These are phyloP conservation scores for Micromussa lordhowensis DNA, from an alignment of 92 coral and sea anemone genomes.

Conservation along the genomic window DNA sequence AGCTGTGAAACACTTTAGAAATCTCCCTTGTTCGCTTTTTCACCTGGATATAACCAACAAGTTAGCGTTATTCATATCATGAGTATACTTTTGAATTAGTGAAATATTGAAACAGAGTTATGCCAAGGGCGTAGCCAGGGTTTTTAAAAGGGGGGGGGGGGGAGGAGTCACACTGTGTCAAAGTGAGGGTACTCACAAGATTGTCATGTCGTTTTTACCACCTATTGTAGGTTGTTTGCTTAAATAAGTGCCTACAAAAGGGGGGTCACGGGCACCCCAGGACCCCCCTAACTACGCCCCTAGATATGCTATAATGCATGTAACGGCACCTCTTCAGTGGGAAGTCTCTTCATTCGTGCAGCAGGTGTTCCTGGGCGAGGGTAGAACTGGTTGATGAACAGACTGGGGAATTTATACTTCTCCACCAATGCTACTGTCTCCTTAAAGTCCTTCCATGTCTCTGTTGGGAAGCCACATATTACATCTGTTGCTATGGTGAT, in stretches of 20 bases:
- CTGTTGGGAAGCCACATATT: conserved; percentile 98
- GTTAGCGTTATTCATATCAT: not conserved
- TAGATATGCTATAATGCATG: too few species aligned
- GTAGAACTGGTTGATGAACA: conserved; percentile 96
- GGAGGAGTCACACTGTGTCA: too few species aligned
- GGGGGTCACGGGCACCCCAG: too few species aligned
- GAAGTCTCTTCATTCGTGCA: conserved; percentile 93
- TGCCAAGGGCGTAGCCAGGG: too few species aligned
- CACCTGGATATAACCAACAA: conserved; percentile 55
- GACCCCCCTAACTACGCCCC: too few species aligned
- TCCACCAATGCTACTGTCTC: conserved; percentile 89
- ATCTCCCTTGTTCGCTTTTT: conserved; percentile 88
- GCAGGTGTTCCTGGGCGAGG: conserved; percentile 99
- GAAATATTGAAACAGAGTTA: too few species aligned
- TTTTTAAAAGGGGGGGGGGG: too few species aligned
- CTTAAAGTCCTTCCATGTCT: conserved; percentile 91
- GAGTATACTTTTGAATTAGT: too few species aligned
- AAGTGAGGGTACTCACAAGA: too few species aligned
- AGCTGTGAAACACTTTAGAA: conserved; percentile 90
- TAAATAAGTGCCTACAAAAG: too few species aligned
- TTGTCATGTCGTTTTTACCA: too few species aligned
- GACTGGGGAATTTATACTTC: conserved; percentile 89
- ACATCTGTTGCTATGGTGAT: conserved; percentile 96
- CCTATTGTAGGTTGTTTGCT: too few species aligned
- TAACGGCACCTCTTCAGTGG: conserved; percentile 86